Conservation (phyloP, 2,888 invertebrate species). For the Sinelater perroti region DNA sequence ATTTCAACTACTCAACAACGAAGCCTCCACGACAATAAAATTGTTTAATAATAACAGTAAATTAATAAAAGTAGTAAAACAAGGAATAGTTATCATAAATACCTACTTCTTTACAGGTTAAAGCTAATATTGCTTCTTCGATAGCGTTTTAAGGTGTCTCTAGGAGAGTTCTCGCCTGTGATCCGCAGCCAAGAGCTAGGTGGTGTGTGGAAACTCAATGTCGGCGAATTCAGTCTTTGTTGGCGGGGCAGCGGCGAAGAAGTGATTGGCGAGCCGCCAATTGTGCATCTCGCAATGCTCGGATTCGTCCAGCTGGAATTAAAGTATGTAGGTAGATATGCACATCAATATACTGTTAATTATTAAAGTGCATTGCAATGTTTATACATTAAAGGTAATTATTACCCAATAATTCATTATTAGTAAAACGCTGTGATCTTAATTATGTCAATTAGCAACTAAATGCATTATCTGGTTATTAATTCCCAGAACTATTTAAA, state of each 20-base stretch:
- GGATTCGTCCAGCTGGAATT: slow-evolving; percentile 47
- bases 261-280: slow-evolving; percentile 40
- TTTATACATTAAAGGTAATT: too few species aligned
- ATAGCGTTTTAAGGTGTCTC: slow-evolving; percentile 47
- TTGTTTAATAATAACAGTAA: slow-evolving; percentile 12
- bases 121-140: slow-evolving; percentile 40
- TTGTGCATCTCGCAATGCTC: slow-evolving; percentile 42
- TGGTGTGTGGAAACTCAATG: slow-evolving; percentile 43
- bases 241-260: slow-evolving; percentile 42
- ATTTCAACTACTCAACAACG: too few species aligned
- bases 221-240: slow-evolving; percentile 5
- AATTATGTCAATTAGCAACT: too few species aligned
- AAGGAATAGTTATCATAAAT: too few species aligned
- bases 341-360: too few species aligned
- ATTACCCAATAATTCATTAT: too few species aligned
- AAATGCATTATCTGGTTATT: too few species aligned
- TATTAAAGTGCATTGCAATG: too few species aligned
- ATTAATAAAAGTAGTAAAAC: slow-evolving; percentile 5
- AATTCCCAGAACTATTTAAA: too few species aligned
- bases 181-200: slow-evolving; percentile 64
- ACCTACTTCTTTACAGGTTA: slow-evolving; percentile 23
- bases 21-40: too few species aligned
- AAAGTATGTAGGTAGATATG: too few species aligned
- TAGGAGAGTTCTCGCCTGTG: slow-evolving; percentile 69
- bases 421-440: too few species aligned